These are phyloP conservation scores for Ommatoiulus sabulosus DNA, from an alignment of 2,888 invertebrate genomes.

Conservation along the genomic window DNA sequence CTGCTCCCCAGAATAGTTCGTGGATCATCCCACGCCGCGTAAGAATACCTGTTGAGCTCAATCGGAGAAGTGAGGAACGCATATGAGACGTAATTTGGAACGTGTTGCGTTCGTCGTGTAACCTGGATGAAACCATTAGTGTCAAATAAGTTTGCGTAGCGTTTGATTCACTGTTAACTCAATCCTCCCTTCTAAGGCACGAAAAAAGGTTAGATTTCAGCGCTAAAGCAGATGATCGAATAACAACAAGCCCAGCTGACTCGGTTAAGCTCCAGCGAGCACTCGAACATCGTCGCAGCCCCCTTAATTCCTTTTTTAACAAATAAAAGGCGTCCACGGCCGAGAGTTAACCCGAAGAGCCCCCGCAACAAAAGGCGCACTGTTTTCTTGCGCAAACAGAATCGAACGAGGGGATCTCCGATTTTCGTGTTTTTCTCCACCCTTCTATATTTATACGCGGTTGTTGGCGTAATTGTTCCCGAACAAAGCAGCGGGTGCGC, in stretches of 20 bases:
- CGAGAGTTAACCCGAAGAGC: constrained; percentile 14
- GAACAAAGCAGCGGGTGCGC: constrained; percentile 41
- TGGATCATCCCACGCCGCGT: background rate
- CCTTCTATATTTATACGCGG: constrained; percentile 12
- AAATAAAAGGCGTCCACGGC: constrained; percentile 12
- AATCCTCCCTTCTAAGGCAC: background rate
- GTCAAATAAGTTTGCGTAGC: background rate
- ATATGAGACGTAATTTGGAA: background rate
- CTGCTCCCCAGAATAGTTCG: background rate
- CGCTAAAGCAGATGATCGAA: background rate
- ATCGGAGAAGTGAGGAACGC: background rate
- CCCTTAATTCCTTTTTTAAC: constrained; percentile 24
- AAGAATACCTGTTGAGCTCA: background rate
- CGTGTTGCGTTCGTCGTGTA: background rate
- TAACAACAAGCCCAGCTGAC: background rate
- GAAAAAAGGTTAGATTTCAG: background rate
- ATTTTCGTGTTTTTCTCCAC: constrained; percentile 43
- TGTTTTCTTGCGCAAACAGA: constrained; percentile 40
- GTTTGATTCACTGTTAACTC: background rate
- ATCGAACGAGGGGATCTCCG: constrained; percentile 18
- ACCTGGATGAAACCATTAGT: constrained; percentile 15
- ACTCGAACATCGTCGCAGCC: constrained; percentile 5
- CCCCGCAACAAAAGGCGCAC: constrained; percentile 35
- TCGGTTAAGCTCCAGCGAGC: background rate
- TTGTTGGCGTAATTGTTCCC: background rate